Percentiles rank a stretch among this genome's conserved stretches.
These are phyloP conservation scores for Drosophila stalkeri DNA, from an alignment of 2,888 invertebrate genomes.

Conservation along the genomic window DNA sequence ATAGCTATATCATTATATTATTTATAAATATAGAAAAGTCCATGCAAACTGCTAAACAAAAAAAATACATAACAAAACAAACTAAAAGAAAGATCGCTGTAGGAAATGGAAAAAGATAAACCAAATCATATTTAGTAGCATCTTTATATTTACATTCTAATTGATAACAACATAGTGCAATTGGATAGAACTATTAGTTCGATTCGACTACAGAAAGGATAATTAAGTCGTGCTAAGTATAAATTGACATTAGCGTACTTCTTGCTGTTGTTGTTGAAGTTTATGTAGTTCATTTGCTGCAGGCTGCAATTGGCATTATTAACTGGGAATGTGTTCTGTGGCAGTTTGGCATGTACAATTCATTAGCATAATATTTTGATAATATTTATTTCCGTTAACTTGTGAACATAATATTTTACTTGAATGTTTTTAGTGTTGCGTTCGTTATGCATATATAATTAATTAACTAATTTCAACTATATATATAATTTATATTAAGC, in stretches of 20 bases:
- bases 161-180: conserved; percentile 14
- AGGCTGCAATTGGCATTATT: conserved; percentile 48
- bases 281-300: conserved; percentile 45
- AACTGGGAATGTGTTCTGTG: conserved; percentile 54
- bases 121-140: background rate
- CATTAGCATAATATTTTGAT: conserved; percentile 31
- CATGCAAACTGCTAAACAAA: conserved; percentile 15
- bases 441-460: conserved; percentile 42
- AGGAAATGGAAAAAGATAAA: background rate
- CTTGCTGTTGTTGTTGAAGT: conserved; percentile 40
- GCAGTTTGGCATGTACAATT: conserved; percentile 57
- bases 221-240: conserved; percentile 7
- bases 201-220: conserved; percentile 14
- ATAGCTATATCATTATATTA: background rate
- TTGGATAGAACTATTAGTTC: conserved; percentile 1
- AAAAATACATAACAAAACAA: background rate
- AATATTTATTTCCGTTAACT: conserved; percentile 25
- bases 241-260: conserved; percentile 43
- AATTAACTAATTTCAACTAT: conserved; percentile 41
- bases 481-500: conserved; percentile 27
- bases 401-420: conserved; percentile 55
- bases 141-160: conserved; percentile 9
- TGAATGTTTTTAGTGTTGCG: conserved; percentile 65
- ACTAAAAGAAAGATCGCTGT: background rate
- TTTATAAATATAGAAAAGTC: conserved; percentile 1